Evolutionary conservation across 2,888 invertebrate species (phyloP), one percentile per base, ranked within the genome.

Genomic region (Apamea anceps): DNA sequence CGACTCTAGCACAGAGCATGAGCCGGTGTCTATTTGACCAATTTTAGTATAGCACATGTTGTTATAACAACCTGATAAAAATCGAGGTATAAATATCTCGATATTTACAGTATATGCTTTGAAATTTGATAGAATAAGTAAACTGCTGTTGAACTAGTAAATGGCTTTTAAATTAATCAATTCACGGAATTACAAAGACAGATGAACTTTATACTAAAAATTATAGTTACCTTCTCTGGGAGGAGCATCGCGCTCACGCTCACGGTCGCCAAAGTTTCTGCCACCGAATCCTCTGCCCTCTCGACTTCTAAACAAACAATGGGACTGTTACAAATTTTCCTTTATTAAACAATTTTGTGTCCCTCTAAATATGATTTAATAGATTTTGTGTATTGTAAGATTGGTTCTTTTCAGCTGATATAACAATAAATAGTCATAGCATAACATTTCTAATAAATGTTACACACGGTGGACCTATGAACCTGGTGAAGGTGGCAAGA

Each of bases 281-380:
- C 94, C 91, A n/a, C 96, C 95, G 75, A 96, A 96, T 54, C 96
- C 95, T 94, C 96, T 92, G 84, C 95, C 91, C 28, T 96, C 96
- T 72, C 96, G 94, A 86, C 91, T 95, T 75, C 93, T 94, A 86
- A 42, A 89, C 10, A 80, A 25, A 79, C 7, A 72, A 79, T 60
- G 6, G n/a, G 18, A 67, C 4, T 21, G 25, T 70, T 51, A 45
- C 15, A 32, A 45, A 12, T 8, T 21, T 15, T 48, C n/a, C 6
- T 37, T 5, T 12, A 15, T 32, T 18, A 54, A 32, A 0, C n/a
- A 42, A 12, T 10, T 48, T 48, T 48, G 45, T 25, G 45, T 4
- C 15, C 10, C 7, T 45, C 6, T 42, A 42, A 72, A 42, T 21
- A 72, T 1, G 42, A 37, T 71, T 54, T 21, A 51, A 70, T 75